Evolutionary conservation across 2,113 vertebrate species (phyloP).

Genomic region (Elgaria multicarinata): DNA sequence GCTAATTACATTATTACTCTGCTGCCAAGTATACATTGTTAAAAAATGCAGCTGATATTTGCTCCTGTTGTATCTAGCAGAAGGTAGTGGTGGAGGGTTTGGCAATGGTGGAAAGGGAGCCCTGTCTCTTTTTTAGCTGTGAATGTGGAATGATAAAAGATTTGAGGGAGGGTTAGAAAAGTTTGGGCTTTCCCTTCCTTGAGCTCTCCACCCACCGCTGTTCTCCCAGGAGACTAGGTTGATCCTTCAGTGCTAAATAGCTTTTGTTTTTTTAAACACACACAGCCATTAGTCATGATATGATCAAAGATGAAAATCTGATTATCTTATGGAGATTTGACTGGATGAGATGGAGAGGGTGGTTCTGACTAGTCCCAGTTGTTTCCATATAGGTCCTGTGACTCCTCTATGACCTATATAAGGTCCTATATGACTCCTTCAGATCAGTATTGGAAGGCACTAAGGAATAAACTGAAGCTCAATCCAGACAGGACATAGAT

Average conservation of each 20-base stretch:
- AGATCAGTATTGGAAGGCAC: neutral
- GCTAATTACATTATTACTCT: neutral
- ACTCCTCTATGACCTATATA: no score
- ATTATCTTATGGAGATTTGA: neutral
- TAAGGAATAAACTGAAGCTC: neutral
- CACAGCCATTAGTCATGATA: neutral
- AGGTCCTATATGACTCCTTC: neutral
- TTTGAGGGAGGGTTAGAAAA: neutral
- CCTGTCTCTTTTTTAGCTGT: neutral
- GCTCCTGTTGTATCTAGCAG: neutral
- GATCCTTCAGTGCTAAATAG: neutral
- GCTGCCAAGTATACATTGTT: neutral
- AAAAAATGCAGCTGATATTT: neutral
- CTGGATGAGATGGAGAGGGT: neutral
- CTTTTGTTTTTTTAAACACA: no score
- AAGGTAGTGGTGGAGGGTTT: neutral
- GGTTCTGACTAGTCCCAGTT: neutral
- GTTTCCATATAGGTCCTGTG: neutral
- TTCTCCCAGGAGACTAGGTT: neutral
- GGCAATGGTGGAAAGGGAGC: neutral
- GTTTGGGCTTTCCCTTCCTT: neutral
- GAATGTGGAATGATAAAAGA: neutral
- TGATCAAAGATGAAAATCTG: neutral
- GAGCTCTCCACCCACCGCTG: neutral
- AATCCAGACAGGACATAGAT: neutral